These are phyloP conservation scores for Drosophila saltans DNA, from an alignment of 1,140 invertebrate genomes.

Conservation along the genomic window DNA sequence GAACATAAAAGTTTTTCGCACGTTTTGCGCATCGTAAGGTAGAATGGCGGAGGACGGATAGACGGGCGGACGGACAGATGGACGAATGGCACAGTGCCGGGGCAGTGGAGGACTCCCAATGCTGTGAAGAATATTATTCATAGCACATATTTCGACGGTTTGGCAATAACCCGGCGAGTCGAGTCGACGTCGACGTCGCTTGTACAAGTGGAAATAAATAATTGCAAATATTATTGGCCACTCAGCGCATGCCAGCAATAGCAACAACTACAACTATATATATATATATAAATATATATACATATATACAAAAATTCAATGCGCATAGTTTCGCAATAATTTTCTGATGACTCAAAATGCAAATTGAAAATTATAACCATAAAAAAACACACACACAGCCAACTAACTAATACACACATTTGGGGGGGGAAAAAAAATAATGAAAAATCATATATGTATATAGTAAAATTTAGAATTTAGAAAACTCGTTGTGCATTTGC, in stretches of 20 bases:
- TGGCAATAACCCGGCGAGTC: slow-evolving; percentile 49
- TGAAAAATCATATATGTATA: slow-evolving; percentile 22
- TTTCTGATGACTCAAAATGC: slow-evolving; percentile 72
- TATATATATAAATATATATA: neutral
- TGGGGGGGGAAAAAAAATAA: slow-evolving; percentile 1
- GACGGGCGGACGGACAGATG: neutral
- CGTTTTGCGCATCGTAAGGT: slow-evolving; percentile 56
- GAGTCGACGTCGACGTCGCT: slow-evolving; percentile 28
- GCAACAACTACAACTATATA: slow-evolving; percentile 43
- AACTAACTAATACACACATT: neutral
- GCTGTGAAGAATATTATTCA: slow-evolving; percentile 60
- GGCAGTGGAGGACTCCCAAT: slow-evolving; percentile 10
- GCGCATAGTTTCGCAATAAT: slow-evolving; percentile 79
- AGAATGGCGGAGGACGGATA: neutral
- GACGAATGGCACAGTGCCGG: neutral
- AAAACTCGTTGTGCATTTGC: neutral
- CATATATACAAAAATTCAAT: slow-evolving; percentile 28
- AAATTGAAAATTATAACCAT: slow-evolving; percentile 67
- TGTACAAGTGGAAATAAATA: slow-evolving; percentile 67
- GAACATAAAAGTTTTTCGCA: slow-evolving; percentile 79
- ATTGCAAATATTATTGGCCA: slow-evolving; percentile 80
- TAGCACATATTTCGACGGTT: slow-evolving; percentile 61
- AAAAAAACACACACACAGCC: slow-evolving; percentile 32
- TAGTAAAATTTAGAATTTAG: neutral
- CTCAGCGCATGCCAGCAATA: slow-evolving; percentile 69